Evolutionary conservation across 2,113 vertebrate species (phyloP), one percentile per base, ranked within the genome.

Genomic region (Leucoraja erinaceus): DNA sequence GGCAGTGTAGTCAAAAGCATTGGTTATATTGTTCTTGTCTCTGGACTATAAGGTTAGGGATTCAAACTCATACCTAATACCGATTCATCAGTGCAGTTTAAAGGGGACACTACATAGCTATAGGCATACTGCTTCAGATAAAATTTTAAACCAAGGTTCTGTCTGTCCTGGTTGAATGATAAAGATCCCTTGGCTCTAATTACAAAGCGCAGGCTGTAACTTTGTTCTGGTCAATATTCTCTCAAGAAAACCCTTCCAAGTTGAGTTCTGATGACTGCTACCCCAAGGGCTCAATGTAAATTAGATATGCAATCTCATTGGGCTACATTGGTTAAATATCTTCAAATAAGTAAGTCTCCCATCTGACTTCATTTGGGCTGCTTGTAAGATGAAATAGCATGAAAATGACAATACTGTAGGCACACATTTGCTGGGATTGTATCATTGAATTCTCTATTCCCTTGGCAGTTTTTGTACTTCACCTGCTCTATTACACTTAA

Each of bases 211-310:
- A 54, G 68, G 90, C 66, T 70, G 66, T 54, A 91, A 91, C 90
- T 91, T 91, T 91, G 90, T 91, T 91, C 90, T 91, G 90, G 90
- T 91, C 90, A 91, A 91, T 91, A 91, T 74, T 91, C 90, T 91
- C 90, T 74, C 90, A 74, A 91, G 90, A 91, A 91, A 91, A 91
- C 33, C 88, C 90, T 91, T 70, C 90, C 66, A 91, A 91, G 90
- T 72, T 72, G 11, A 74, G 90, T 72, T 91, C 90, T 22, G 70
- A 72, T 72, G 90, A 91, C 90, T 91, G 38, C 38, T 72, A 47
- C 66, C 90, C 90, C 68, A 33, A 72, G 68, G 90, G 63, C 90
- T 72, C 90, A 91, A 91, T 91, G 90, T 38, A 91, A 91, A 72
- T 91, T 68, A 72, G 90, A 70, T 91, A 38, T 91, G 90, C 63